phyloP scores from a whole-genome alignment of 2,113 vertebrate genomes.

The Protomyctophum bolini region DNA sequence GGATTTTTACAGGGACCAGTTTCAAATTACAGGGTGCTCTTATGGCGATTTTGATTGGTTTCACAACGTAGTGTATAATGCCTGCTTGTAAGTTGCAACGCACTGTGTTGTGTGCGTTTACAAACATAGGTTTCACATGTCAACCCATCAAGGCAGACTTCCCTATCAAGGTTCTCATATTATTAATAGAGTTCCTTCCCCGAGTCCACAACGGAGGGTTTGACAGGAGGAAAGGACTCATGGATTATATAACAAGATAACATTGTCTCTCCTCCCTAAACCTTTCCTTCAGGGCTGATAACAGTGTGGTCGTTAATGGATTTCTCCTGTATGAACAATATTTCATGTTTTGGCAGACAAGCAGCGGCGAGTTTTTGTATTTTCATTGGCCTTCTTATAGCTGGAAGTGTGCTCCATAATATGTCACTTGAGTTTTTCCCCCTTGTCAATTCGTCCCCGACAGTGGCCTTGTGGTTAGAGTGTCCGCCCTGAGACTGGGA shows the following conservation, averaged over 20 bases:
- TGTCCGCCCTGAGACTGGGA: too few species aligned
- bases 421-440: too few species aligned
- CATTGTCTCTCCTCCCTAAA: conserved; percentile 55
- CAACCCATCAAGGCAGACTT: conserved; percentile 28
- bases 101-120: neutral
- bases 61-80: neutral
- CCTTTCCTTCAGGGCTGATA: conserved; percentile 55
- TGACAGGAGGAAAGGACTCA: conserved; percentile 34
- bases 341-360: conserved; percentile 25
- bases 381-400: conserved; percentile 3
- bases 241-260: conserved; percentile 63
- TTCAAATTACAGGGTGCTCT: neutral
- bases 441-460: too few species aligned
- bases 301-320: conserved; percentile 9
- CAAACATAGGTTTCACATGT: conserved; percentile 21
- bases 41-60: neutral
- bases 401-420: too few species aligned
- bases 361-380: neutral
- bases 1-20: too few species aligned
- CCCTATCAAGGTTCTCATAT: conserved; percentile 40
- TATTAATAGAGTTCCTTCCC: conserved; percentile 34
- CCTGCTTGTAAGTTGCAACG: too few species aligned
- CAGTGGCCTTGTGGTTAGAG: too few species aligned
- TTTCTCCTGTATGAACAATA: conserved; percentile 29
- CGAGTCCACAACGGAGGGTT: conserved; percentile 8